phyloP scores from a whole-genome alignment of 1,140 invertebrate species.

The Neodiprion pinetum region DNA sequence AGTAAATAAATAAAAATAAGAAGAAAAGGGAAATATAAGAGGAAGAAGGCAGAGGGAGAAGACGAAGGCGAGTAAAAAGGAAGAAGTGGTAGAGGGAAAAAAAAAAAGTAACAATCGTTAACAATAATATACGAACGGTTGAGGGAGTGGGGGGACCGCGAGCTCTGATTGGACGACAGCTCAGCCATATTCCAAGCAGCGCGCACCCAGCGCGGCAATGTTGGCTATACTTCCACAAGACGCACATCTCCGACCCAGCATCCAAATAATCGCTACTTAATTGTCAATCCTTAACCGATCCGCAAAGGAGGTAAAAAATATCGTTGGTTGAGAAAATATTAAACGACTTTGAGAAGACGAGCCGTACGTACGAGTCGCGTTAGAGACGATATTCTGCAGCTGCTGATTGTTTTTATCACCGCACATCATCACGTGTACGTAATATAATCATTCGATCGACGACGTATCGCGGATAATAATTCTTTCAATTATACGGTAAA shows the following conservation, averaged over 20 bases:
- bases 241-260: conserved; percentile 31
- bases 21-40: conserved; percentile 12
- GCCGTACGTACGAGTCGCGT: neutral
- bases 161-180: conserved; percentile 56
- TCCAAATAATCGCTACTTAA: conserved; percentile 7
- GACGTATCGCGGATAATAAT: too few species aligned
- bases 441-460: too few species aligned
- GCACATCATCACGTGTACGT: too few species aligned
- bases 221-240: conserved; percentile 57
- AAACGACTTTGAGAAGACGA: neutral
- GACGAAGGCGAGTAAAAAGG: conserved; percentile 14
- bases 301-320: neutral
- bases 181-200: conserved; percentile 60
- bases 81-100: conserved; percentile 2
- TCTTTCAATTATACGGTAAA: too few species aligned
- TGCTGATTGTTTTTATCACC: too few species aligned
- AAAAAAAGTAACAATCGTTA: conserved; percentile 40
- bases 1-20: neutral
- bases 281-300: neutral
- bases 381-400: too few species aligned
- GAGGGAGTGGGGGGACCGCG: conserved; percentile 35
- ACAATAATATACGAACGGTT: conserved; percentile 31
- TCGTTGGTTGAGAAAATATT: neutral
- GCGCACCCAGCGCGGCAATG: conserved; percentile 58
- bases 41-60: conserved; percentile 12